Base-by-base conservation (phyloP, 2,888 invertebrate genomes). In the Sussaba pulchella region DNA sequence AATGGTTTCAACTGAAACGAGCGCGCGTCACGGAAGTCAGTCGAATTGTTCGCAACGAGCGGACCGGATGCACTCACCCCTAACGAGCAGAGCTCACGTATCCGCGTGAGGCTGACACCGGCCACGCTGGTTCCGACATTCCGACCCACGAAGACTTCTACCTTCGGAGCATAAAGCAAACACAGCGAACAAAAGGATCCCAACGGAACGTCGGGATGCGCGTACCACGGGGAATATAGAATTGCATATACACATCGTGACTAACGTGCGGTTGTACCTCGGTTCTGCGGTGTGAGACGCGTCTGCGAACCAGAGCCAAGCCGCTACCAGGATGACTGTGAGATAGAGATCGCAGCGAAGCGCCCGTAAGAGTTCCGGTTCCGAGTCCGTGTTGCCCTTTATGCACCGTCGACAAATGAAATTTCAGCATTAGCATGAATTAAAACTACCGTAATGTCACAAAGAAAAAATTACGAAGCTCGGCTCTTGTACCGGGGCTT, bases 381-480 rank as follows among this genome's bases (percentile, higher is more conserved):
- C 54, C 72, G 72, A 50, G 57, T 43, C 67, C 31, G 31, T 61
- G 50, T 36, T 47, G 19, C 52, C 72, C 72, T 73, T 81, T 77
- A 73, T 76, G 41, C 67, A 39, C 69, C 61, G 45, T 14, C 50
- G 24, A 69, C 61, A 73, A 78, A 78, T 43, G 50, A 67, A 81
- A 77, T 70, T 81, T 78, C 57, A 70, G 67, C 78, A 78, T 81
- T 78, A 78, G 69, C 71, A 74, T 81, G 70, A 81, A 81, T 81
- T 81, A 78, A 74, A 81, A 78, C 73, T 54, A 71, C 72, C 76
- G 66, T 72, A 66, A 78, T 81, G 61, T 74, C 52, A 78, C 78
- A 74, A 81, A 81, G 78, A 77, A 77, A 66, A 71, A 78, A 81
- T 73, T 76, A 78, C 59, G 36, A n/a, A 63, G 54, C 69, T 36